phyloP scores from a whole-genome alignment of 2,113 vertebrate genomes.

The Alligator mississippiensis region DNA sequence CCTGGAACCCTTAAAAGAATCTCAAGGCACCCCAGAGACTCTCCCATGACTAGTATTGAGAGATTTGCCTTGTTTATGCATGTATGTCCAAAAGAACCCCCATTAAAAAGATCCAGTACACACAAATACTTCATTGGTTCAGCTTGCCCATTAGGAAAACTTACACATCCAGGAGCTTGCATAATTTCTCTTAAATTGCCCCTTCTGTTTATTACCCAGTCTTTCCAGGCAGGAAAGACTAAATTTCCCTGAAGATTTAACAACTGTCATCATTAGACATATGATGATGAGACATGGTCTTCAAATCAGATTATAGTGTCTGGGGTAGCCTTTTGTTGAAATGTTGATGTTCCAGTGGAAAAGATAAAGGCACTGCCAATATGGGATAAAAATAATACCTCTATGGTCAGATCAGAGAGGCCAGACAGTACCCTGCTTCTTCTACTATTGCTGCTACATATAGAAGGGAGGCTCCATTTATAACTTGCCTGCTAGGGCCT shows the following conservation, averaged over 20 bases:
- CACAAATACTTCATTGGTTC: neutral
- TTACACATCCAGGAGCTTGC: neutral
- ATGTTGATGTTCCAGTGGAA: neutral
- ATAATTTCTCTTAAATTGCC: neutral
- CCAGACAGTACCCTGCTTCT: neutral
- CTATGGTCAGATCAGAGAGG: neutral
- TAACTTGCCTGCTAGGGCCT: neutral
- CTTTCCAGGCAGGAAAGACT: neutral
- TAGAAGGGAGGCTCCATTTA: neutral
- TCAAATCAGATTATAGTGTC: neutral
- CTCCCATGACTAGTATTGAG: neutral
- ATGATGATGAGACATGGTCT: neutral
- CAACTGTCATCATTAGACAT: neutral
- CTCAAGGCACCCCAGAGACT: neutral
- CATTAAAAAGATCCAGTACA: neutral
- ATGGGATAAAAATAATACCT: neutral
- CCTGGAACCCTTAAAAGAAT: too few species aligned
- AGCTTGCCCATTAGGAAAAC: neutral
- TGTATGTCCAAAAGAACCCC: accelerated
- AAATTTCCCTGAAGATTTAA: neutral
- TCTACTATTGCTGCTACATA: neutral
- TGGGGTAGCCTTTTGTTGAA: neutral
- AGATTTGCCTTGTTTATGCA: accelerated
- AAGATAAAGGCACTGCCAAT: neutral
- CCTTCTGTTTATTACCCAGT: neutral